Evolutionary conservation across 53 echinoderm and acorn worm genomes (phyloP).

Genomic region (Zoroaster sp.): DNA sequence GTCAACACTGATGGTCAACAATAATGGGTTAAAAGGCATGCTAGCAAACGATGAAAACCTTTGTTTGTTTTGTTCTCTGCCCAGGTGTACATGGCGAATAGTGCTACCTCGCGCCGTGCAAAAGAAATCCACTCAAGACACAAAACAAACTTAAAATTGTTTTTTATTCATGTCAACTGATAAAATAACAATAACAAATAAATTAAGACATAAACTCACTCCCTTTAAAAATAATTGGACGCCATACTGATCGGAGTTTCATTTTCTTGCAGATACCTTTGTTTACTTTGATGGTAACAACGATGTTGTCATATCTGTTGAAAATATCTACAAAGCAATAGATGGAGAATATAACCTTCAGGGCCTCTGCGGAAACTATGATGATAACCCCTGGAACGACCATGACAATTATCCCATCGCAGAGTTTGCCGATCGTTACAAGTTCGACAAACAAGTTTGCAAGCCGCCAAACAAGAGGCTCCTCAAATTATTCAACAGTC

Average conservation of each 20-base stretch:
- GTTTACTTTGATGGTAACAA: not conserved
- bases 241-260: not conserved
- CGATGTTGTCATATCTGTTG: not conserved
- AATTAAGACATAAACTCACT: no score
- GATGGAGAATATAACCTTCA: not conserved
- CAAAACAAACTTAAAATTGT: no score
- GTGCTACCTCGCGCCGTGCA: not conserved
- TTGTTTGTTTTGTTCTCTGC: no score
- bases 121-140: no score
- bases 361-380: slow-evolving; percentile 46
- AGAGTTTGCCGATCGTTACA: not conserved
- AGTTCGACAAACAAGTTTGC: not conserved
- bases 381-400: not conserved
- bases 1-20: no score
- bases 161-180: no score
- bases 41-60: no score
- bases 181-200: no score
- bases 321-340: not conserved
- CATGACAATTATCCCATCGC: not conserved
- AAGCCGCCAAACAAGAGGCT: not conserved
- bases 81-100: not conserved
- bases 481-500: not conserved
- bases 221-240: not conserved
- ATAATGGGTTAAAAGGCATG: no score
- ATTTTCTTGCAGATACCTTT: not conserved